phyloP scores from a whole-genome alignment of 1,140 invertebrate genomes.

The Gryon sp. region DNA sequence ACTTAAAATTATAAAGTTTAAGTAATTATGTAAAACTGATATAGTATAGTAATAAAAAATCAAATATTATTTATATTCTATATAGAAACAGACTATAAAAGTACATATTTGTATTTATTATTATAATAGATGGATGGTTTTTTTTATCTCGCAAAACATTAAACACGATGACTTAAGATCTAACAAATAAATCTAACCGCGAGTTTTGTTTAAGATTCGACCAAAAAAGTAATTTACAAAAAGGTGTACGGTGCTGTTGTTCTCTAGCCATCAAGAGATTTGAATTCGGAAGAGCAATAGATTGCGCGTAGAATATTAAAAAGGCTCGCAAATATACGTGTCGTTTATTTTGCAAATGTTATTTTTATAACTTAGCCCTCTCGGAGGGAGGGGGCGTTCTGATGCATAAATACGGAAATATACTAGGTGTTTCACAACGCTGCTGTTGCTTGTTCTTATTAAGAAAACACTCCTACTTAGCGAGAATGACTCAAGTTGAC shows the following conservation, averaged over 20 bases:
- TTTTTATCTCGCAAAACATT: constrained; percentile 41
- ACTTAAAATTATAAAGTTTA: constrained; percentile 48
- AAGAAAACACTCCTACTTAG: constrained; percentile 52
- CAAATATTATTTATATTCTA: too few relatives aligned
- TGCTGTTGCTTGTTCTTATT: constrained; percentile 50
- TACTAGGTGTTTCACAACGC: constrained; percentile 49
- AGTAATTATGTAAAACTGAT: constrained; percentile 20
- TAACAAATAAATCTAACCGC: constrained; percentile 37
- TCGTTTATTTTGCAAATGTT: constrained; percentile 28
- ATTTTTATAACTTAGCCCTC: constrained; percentile 40
- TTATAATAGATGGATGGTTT: too few relatives aligned
- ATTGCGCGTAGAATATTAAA: constrained; percentile 4
- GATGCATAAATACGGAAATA: constrained; percentile 55
- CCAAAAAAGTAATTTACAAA: constrained; percentile 36
- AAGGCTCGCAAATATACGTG: constrained; percentile 29
- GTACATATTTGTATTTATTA: constrained; percentile 50
- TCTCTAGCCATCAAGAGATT: constrained; percentile 42
- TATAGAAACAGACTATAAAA: constrained; percentile 29
- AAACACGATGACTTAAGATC: constrained; percentile 53
- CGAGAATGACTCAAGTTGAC: constrained; percentile 48
- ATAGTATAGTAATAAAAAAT: too few relatives aligned
- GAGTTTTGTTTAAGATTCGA: neutral
- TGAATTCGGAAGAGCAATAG: constrained; percentile 39
- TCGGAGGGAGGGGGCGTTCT: constrained; percentile 24
- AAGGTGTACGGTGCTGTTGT: constrained; percentile 10